phyloP scores from a whole-genome alignment of 2,113 vertebrate species.

The Thinocorus orbignyianus region DNA sequence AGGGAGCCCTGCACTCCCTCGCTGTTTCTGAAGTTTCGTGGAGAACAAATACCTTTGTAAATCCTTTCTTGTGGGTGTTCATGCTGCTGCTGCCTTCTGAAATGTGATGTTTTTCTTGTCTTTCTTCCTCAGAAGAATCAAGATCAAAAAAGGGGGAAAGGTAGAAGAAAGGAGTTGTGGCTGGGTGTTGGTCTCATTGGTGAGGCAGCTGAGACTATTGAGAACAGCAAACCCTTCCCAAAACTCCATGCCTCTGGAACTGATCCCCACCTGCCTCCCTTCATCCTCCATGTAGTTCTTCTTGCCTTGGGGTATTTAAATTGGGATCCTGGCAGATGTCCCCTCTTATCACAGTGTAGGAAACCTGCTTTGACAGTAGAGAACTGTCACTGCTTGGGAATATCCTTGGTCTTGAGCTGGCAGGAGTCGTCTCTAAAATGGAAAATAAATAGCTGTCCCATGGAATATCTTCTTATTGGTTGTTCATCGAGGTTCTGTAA shows the following conservation, averaged over 20 bases:
- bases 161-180: too few relatives aligned
- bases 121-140: not conserved
- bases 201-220: not conserved
- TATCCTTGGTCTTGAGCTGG: not conserved
- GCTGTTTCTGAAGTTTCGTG: not conserved
- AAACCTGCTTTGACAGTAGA: not conserved
- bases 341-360: not conserved
- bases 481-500: not conserved
- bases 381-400: not conserved
- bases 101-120: not conserved
- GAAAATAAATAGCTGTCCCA: not conserved
- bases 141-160: not conserved
- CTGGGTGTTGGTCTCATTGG: not conserved
- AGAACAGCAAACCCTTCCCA: not conserved
- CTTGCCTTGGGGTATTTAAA: not conserved
- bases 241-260: not conserved
- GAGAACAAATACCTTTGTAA: not conserved
- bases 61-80: not conserved
- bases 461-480: fast-evolving
- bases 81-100: not conserved
- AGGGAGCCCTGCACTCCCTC: not conserved
- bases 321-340: not conserved
- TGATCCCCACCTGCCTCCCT: not conserved
- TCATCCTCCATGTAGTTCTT: too few relatives aligned
- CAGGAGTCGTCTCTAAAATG: fast-evolving